Conservation (phyloP, 2,888 invertebrate species). For the Megalurothrips usitatus region DNA sequence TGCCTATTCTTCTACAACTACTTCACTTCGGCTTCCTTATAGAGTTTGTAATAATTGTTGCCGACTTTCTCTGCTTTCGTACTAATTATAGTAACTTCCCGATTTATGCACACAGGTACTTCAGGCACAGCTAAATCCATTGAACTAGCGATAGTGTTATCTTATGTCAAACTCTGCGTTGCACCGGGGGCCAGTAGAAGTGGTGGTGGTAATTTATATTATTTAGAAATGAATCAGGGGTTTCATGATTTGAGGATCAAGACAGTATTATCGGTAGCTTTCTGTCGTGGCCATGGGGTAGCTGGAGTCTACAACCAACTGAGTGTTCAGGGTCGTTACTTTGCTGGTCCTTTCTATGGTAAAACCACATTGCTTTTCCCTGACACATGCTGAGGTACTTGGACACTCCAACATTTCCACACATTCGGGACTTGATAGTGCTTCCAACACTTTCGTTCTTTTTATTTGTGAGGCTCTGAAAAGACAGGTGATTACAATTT, state of each 20-base stretch:
- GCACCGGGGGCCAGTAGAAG: slow-evolving; percentile 14
- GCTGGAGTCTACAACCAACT: too few species aligned
- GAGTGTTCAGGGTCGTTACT: background rate
- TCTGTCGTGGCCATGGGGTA: too few species aligned
- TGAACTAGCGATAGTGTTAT: background rate
- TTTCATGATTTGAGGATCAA: too few species aligned
- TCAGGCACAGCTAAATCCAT: background rate
- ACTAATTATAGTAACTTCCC: slow-evolving; percentile 9
- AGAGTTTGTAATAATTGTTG: background rate
- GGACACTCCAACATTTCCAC: background rate
- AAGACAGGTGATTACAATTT: slow-evolving; percentile 13
- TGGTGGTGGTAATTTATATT: background rate
- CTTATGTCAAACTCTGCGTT: background rate
- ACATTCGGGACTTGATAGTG: background rate
- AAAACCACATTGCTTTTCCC: background rate
- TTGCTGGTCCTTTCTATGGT: background rate
- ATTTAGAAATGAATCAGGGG: too few species aligned
- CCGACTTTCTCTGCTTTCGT: background rate
- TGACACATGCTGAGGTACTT: background rate
- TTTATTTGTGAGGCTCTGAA: background rate
- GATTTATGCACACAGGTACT: background rate
- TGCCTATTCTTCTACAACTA: background rate
- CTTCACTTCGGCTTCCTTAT: background rate
- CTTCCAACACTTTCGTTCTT: background rate
- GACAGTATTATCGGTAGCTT: too few species aligned